Evolutionary conservation across 2,113 vertebrate species (phyloP), one percentile per base, ranked within the genome.

Genomic region (Marcusenius ussheri): DNA sequence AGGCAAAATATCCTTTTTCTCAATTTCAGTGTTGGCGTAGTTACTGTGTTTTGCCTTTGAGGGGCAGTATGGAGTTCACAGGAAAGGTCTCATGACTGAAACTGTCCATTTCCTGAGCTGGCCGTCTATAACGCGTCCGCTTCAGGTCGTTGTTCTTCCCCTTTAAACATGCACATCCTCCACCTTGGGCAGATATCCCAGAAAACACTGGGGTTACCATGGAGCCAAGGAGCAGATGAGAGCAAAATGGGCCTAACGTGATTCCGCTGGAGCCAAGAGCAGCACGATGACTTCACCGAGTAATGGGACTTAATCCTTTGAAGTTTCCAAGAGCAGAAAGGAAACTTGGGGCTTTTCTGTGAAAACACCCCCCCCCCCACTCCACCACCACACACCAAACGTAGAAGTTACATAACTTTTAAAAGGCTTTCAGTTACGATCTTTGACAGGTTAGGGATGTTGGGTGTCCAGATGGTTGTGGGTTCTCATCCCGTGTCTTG

Each of bases 231-330:
- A 87, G 85, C 85, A 87, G 24, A 51, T 53, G 85, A 87, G 85
- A 53, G 27, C 47, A n/a, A 35, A 50, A 35, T 8, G 6, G 83
- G 45, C 24, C 24, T 53, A 53, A 51, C n/a, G 49, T 53, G 56
- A 87, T 53, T 47, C 50, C 50, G 15, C 15, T 15, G 10, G n/a
- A 87, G 85, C 49, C 13, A 53, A 56, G 49, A 87, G 27, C 85
- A 56, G 85, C 47, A 21, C 50, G 27, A 87, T 53, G 85, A 53
- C 15, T 51, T 35, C 49, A 87, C 50, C 15, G 27, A 56, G 50
- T 53, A 53, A 53, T 53, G 83, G 45, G 83, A 84, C 49, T 87
- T 87, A 87, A 87, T 87, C 85, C 85, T 56, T 35, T 53, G 85
- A 84, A 84, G 83, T 84, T 84, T 84, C 15, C 19, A 47, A 84